Conservation (phyloP, 2,797 vertebrate species). For the Poliocrania exsul region DNA sequence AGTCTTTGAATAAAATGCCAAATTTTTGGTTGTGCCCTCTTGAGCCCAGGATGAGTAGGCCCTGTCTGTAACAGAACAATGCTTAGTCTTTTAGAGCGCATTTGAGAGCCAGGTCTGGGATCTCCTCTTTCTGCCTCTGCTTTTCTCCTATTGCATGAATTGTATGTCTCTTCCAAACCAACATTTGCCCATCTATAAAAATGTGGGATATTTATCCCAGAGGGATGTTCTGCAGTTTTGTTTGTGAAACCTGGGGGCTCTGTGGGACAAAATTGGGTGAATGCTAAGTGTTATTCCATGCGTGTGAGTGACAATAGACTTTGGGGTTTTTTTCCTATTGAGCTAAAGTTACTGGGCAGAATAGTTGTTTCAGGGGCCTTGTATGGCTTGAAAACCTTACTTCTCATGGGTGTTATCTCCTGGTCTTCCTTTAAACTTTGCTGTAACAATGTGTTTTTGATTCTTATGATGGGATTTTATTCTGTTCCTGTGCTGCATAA, state of each 20-base stretch:
- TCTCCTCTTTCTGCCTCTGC: background rate
- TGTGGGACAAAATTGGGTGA: background rate
- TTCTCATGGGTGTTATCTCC: background rate
- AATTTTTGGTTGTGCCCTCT: background rate
- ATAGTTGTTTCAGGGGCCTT: background rate
- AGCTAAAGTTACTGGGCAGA: background rate
- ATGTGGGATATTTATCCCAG: background rate
- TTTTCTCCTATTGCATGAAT: background rate
- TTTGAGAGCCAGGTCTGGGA: background rate
- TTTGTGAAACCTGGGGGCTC: background rate
- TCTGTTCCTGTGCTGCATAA: background rate
- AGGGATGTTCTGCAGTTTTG: background rate
- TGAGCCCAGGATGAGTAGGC: background rate
- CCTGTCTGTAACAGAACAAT: background rate
- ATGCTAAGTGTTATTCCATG: background rate
- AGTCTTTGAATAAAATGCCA: background rate
- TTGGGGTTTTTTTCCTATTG: accelerated
- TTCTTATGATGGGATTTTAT: background rate
- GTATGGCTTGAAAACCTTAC: background rate
- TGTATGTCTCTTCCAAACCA: background rate
- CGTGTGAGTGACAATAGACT: background rate
- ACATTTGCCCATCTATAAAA: background rate
- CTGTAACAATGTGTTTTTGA: background rate
- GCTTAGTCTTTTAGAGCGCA: accelerated
- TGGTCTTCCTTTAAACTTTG: background rate